Evolutionary conservation across 2,113 vertebrate genomes (phyloP).

Genomic region (Colossoma macropomum): DNA sequence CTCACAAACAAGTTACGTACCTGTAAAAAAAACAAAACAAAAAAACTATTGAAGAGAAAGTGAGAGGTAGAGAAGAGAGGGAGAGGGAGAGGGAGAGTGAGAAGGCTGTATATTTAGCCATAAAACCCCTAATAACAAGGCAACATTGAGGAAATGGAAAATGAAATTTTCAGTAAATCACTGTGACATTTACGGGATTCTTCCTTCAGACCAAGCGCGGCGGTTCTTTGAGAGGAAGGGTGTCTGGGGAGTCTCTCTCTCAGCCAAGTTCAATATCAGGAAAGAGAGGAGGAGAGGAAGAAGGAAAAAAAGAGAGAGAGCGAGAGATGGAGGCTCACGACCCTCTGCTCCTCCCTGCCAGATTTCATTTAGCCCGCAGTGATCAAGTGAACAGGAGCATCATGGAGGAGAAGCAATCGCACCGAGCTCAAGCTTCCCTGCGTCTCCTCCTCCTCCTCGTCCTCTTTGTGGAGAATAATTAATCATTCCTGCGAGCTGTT

Average conservation of each 20-base stretch:
- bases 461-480: conserved; percentile 69
- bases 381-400: conserved; percentile 56
- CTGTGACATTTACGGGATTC: conserved; percentile 64
- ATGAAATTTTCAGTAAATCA: conserved; percentile 68
- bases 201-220: conserved; percentile 56
- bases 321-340: conserved; percentile 59
- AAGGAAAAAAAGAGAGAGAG: conserved; percentile 32
- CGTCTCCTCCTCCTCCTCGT: conserved; percentile 24
- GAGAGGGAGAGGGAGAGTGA: conserved; percentile 2
- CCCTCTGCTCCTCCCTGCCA: conserved; percentile 61
- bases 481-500: conserved; percentile 57
- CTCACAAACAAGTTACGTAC: background rate
- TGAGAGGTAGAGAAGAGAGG: background rate
- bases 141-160: conserved; percentile 58
- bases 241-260: conserved; percentile 58
- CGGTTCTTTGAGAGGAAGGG: conserved; percentile 53
- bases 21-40: conserved; percentile 11
- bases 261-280: conserved; percentile 41
- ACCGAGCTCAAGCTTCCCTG: conserved; percentile 63
- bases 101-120: conserved; percentile 20
- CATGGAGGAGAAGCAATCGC: conserved; percentile 64
- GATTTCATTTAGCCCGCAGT: conserved; percentile 59
- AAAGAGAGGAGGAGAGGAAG: conserved; percentile 18
- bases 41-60: background rate
- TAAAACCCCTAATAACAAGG: conserved; percentile 59